These are phyloP conservation scores for Zaprionus nigranus DNA, from an alignment of 1,140 invertebrate genomes.

Conservation along the genomic window DNA sequence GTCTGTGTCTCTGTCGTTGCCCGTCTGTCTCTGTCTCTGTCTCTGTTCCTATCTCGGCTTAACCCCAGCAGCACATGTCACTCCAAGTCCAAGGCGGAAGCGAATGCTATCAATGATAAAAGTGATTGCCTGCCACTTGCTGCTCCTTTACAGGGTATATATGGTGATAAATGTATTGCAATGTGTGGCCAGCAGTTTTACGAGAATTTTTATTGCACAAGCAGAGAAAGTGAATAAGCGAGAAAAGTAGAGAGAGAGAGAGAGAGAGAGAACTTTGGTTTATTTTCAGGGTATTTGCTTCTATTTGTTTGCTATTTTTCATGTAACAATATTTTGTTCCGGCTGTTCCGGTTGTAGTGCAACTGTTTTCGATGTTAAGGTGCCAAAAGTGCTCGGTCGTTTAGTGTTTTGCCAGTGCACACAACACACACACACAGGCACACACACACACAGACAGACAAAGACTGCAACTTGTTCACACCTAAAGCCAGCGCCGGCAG, in stretches of 20 bases:
- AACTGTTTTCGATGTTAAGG: constrained; percentile 75
- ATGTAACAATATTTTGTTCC: constrained; percentile 70
- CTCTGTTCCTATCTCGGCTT: not conserved
- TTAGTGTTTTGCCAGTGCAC: constrained; percentile 33
- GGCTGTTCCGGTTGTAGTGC: constrained; percentile 43
- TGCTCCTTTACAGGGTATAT: constrained; percentile 12
- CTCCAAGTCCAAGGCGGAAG: not conserved
- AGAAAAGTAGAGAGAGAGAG: not conserved
- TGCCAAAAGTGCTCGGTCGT: constrained; percentile 67
- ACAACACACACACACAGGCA: not conserved
- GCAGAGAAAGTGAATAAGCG: constrained; percentile 5
- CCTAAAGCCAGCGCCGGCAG: constrained; percentile 10
- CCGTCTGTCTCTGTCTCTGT: not conserved
- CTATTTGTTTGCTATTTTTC: constrained; percentile 69
- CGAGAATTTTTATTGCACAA: constrained; percentile 48
- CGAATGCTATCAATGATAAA: not conserved
- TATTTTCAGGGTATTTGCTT: constrained; percentile 56
- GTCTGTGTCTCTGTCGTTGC: not conserved
- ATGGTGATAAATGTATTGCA: constrained; percentile 19
- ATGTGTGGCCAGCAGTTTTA: constrained; percentile 47
- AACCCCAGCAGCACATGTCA: not conserved
- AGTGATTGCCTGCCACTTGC: not conserved
- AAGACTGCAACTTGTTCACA: not conserved
- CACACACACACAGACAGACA: not conserved
- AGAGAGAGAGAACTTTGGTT: constrained; percentile 37